These are phyloP conservation scores for Dipodomys stephensi DNA, from an alignment of 2,113 vertebrate genomes.

Conservation along the genomic window DNA sequence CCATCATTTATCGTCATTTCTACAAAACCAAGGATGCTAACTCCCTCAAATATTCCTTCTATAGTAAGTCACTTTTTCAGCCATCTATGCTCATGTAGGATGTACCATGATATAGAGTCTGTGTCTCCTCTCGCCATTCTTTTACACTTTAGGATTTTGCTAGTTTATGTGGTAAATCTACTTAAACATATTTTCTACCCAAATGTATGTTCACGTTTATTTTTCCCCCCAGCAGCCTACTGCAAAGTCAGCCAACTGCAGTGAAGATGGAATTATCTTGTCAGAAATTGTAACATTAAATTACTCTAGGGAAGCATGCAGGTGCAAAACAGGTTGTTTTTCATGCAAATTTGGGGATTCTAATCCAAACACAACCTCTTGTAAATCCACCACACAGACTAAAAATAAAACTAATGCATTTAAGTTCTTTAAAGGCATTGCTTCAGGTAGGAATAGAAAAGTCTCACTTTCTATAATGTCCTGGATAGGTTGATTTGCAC, in stretches of 20 bases:
- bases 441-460: slow-evolving; percentile 49
- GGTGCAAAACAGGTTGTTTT: slow-evolving; percentile 72
- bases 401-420: slow-evolving; percentile 64
- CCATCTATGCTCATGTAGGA: rapidly evolving
- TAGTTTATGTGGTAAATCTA: neutral
- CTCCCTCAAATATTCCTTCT: neutral
- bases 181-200: neutral
- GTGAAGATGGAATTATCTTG: slow-evolving; percentile 70
- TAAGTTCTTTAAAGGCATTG: neutral
- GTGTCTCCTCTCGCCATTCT: neutral
- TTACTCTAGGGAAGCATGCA: slow-evolving; percentile 64
- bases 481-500: slow-evolving; percentile 28
- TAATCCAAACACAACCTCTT: slow-evolving; percentile 62
- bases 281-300: slow-evolving; percentile 67
- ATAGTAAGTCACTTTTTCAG: rapidly evolving
- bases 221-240: neutral
- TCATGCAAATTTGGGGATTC: slow-evolving; percentile 50
- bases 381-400: neutral
- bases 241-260: slow-evolving; percentile 35
- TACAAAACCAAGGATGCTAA: too few relatives aligned
- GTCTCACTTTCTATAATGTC: neutral
- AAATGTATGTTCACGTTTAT: neutral
- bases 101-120: neutral
- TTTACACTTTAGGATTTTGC: neutral
- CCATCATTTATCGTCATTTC: too few relatives aligned